Base-by-base conservation (phyloP, 2,113 vertebrate species). In the Mugil cephalus region DNA sequence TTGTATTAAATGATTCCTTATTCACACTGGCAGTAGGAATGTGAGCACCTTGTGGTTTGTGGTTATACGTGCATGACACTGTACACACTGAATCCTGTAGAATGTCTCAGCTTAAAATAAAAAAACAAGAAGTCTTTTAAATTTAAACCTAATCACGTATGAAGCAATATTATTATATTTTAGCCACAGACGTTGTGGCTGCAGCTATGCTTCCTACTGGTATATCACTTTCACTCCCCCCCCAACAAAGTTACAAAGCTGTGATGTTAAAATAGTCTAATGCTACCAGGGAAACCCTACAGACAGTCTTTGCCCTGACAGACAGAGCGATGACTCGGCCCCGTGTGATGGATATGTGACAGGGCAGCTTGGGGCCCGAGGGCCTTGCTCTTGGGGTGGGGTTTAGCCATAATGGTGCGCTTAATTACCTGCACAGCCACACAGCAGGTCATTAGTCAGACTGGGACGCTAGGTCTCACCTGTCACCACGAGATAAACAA, bases 371-470 rank as follows among this genome's bases (percentile, higher is more conserved):
- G 76, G 79, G 76, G 77, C 91, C 88, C 36, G 71, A 77, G 84
- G 90, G 88, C 76, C 62, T 17, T 74, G 87, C 88, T 90, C 85
- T 80, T 43, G 81, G 88, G 91, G 91, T 88, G 80, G 79, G 83
- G 80, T 89, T 90, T 86, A 91, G 78, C 87, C 73, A 83, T 94
- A 93, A 93, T 93, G 88, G 91, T 91, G 86, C 86, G 89, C 87
- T 94, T 94, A 94, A 94, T 94, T 94, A 94, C 92, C 88, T 90
- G 82, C 85, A 85, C 85, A 79, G 86, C 83, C 90, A 87, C 91
- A 88, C 79, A 92, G 88, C 88, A 84, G 91, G 90, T 84, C 89
- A 90, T 93, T 91, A 89, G 89, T 93, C 90, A 93, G 88, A 70
- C 80, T 30, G 85, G 80, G 80, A 84, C 50, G 62, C 72, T 54